Base-by-base conservation (phyloP, 1,140 invertebrate species). In the Maconellicoccus hirsutus region DNA sequence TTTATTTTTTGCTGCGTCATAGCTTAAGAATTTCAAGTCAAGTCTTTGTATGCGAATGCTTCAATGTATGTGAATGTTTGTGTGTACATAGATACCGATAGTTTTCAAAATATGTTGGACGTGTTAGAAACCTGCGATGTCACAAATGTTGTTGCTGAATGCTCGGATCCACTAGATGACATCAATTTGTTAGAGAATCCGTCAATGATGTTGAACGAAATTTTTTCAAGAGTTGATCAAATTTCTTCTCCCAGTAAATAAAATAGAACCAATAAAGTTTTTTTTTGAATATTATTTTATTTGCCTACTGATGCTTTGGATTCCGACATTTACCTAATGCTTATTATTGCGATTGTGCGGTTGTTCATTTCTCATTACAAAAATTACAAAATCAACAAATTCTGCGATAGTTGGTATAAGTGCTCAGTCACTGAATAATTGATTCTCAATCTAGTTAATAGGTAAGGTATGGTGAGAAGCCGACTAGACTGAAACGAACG, bases 31-130 rank as follows among this genome's bases (percentile, higher is more conserved):
- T 66, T 66, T 25, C 25, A 26, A 66, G n/a, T 19, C 59, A 16
- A 61, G 4, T 8, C 19, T 61, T 61, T 16, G 21, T 61, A 10
- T 6, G 7, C 19, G 4, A 19, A 16, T 61, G 21, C 59, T 19
- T 10, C 21, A 61, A 19, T 61, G 6, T n/a, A n/a, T n/a, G n/a
- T n/a, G n/a, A n/a, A n/a, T n/a, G 29, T 16, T 66, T 66, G 1
- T 66, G 25, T 26, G 22, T 23, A 3, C 42, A 14, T 16, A 66
- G 61, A 66, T 66, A 16, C 61, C 10, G 25, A 25, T 16, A 66
- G 61, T 19, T 66, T 66, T 66, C 61, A 26, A 25, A 66, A 66
- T 23, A 66, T 66, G 61, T 19, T 66, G 61, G 25, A 66, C 16
- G 25, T 66, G 10, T 66, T 66, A 22, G 25, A 66, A 66, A 66